Evolutionary conservation across 2,113 vertebrate genomes (phyloP).

Genomic region (Manacus vitellinus): DNA sequence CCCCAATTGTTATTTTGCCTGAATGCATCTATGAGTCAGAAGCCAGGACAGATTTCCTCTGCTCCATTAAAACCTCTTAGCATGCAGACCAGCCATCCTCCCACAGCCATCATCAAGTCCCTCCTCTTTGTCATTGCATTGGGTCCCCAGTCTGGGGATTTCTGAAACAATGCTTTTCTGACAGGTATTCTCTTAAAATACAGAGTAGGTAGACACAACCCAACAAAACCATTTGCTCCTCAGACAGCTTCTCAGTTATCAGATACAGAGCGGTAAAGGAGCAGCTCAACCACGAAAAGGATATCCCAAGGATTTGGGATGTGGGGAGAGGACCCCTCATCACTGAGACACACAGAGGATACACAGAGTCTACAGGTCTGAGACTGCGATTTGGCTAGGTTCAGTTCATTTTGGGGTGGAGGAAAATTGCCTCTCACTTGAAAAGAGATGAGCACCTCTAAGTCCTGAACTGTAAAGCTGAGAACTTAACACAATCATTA

Average conservation of each 20-base stretch:
- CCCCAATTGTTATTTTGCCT: background rate
- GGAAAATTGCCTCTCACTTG: background rate
- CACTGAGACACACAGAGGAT: background rate
- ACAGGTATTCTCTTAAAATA: background rate
- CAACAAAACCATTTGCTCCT: background rate
- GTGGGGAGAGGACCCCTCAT: accelerated
- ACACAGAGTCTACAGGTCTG: background rate
- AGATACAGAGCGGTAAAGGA: background rate
- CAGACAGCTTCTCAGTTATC: background rate
- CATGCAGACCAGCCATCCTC: background rate
- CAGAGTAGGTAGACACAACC: background rate
- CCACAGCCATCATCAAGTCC: background rate
- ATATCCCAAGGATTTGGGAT: background rate
- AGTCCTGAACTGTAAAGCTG: background rate
- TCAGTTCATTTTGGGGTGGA: background rate
- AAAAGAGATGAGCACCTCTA: background rate
- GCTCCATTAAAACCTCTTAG: background rate
- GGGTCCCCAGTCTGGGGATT: background rate
- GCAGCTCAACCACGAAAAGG: background rate
- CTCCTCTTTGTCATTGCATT: background rate
- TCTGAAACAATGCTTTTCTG: background rate
- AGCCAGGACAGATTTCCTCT: background rate
- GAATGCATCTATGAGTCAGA: constrained; percentile 13
- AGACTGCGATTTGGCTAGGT: background rate
- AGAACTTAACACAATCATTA: background rate